Evolutionary conservation across 2,797 vertebrate genomes (phyloP).

Genomic region (Sparidentex hasta): DNA sequence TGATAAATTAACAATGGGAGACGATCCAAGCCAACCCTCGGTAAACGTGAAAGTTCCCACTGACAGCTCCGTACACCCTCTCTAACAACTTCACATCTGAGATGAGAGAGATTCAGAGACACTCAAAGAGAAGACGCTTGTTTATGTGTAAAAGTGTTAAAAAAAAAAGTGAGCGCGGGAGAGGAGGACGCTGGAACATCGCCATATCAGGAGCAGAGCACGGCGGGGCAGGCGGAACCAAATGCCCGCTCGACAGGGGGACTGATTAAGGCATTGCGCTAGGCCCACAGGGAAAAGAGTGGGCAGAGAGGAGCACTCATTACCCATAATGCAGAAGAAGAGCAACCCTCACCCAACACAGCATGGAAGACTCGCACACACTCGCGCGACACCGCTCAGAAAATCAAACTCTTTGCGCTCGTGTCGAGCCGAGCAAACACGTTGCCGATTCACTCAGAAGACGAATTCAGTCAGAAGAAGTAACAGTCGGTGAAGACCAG

Average conservation of each 20-base stretch:
- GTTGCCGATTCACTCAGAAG: slow-evolving; percentile 31
- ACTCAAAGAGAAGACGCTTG: neutral
- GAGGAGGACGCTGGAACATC: slow-evolving; percentile 46
- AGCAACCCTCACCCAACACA: slow-evolving; percentile 31
- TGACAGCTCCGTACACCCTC: slow-evolving; percentile 3
- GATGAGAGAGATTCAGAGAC: slow-evolving; percentile 19
- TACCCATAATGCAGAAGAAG: slow-evolving; percentile 61
- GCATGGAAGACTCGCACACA: slow-evolving; percentile 27
- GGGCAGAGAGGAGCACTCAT: slow-evolving; percentile 66
- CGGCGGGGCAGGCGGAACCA: slow-evolving; percentile 62
- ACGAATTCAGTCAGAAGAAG: neutral
- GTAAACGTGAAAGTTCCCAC: neutral
- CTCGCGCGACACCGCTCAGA: slow-evolving; percentile 23
- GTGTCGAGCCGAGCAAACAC: slow-evolving; percentile 10
- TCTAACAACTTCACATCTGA: slow-evolving; percentile 22
- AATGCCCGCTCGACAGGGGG: slow-evolving; percentile 61
- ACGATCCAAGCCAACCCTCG: neutral
- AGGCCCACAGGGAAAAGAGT: slow-evolving; percentile 50
- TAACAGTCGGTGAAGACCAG: neutral
- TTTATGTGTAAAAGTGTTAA: neutral
- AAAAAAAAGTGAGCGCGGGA: neutral
- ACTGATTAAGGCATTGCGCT: slow-evolving; percentile 60
- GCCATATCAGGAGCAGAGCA: slow-evolving; percentile 51
- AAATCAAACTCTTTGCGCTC: slow-evolving; percentile 32
- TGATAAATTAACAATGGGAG: neutral